A percentile compares a stretch with the other conserved stretches of the same genome.
Conservation (phyloP, 1,140 invertebrate species). For the Liolophura sinensis region DNA sequence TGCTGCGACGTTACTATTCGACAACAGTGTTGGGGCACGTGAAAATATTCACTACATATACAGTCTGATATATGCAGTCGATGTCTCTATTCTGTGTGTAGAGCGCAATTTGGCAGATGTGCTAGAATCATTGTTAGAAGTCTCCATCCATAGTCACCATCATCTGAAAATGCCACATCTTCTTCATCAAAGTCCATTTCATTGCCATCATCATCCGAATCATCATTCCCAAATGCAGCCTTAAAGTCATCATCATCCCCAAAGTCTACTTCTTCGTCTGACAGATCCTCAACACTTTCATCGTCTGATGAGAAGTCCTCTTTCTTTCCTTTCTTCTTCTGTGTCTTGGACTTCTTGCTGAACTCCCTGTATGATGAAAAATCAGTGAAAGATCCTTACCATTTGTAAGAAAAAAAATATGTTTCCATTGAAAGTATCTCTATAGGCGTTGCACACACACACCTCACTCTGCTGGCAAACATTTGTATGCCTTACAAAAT, state of each 20-base stretch:
- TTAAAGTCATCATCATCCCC: constrained; percentile 47
- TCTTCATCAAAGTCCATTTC: constrained; percentile 21
- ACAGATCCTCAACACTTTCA: constrained; percentile 44
- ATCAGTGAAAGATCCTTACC: not conserved
- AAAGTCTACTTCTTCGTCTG: constrained; percentile 53
- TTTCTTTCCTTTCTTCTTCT: no score
- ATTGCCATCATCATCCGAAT: constrained; percentile 56
- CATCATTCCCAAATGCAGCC: constrained; percentile 42
- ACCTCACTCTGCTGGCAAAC: no score
- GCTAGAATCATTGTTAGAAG: not conserved
- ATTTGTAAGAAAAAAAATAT: not conserved
- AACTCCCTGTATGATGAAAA: not conserved
- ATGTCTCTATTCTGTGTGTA: no score
- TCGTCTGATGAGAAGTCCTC: constrained; percentile 15
- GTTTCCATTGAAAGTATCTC: no score
- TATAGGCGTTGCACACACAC: no score
- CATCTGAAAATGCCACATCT: constrained; percentile 16
- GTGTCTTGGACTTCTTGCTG: no score
- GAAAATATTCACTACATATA: no score
- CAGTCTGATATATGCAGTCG: no score
- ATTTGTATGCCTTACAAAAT: not conserved
- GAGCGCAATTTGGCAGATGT: no score
- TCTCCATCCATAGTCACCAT: constrained; percentile 11
- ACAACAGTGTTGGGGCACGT: no score
- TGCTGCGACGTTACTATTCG: no score